Evolutionary conservation across 2,888 invertebrate species (phyloP).

Genomic region (Polydrusus pterygomalis): DNA sequence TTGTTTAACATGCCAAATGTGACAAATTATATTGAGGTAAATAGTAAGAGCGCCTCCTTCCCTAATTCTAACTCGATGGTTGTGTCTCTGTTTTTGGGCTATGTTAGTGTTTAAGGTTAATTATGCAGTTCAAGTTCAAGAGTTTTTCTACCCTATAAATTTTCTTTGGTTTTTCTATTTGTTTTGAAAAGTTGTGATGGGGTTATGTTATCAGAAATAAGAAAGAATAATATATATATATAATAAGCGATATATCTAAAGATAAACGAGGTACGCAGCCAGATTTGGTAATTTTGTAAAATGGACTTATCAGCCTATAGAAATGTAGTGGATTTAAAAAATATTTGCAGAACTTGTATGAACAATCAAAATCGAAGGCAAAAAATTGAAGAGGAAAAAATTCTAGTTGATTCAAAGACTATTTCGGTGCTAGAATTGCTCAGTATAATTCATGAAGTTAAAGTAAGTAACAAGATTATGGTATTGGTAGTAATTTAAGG

Average conservation of each 20-base stretch:
- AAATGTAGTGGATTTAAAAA: slow-evolving; percentile 53
- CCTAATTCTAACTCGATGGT: no score
- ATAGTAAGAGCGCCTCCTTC: no score
- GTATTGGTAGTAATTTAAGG: no score
- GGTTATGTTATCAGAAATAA: slow-evolving; percentile 18
- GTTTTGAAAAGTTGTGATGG: neutral
- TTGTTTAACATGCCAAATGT: no score
- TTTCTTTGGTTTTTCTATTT: no score
- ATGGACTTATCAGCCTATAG: slow-evolving; percentile 53
- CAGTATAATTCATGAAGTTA: slow-evolving; percentile 55
- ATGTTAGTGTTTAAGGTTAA: neutral
- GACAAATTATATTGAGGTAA: no score
- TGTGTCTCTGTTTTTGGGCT: no score
- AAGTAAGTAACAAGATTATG: slow-evolving; percentile 48
- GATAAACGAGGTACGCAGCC: neutral
- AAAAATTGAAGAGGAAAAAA: slow-evolving; percentile 57
- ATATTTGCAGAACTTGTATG: slow-evolving; percentile 54
- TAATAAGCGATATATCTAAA: neutral
- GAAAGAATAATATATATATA: no score
- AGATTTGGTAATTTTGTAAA: slow-evolving; percentile 16
- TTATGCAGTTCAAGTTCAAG: neutral
- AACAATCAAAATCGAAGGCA: slow-evolving; percentile 49
- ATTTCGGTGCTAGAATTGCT: slow-evolving; percentile 57
- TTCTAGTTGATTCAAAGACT: slow-evolving; percentile 53
- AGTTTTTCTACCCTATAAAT: no score